A percentile compares a stretch with the other conserved stretches of the same genome.
Conservation (phyloP, 2,797 vertebrate species). For the Euphonia xanthogaster region DNA sequence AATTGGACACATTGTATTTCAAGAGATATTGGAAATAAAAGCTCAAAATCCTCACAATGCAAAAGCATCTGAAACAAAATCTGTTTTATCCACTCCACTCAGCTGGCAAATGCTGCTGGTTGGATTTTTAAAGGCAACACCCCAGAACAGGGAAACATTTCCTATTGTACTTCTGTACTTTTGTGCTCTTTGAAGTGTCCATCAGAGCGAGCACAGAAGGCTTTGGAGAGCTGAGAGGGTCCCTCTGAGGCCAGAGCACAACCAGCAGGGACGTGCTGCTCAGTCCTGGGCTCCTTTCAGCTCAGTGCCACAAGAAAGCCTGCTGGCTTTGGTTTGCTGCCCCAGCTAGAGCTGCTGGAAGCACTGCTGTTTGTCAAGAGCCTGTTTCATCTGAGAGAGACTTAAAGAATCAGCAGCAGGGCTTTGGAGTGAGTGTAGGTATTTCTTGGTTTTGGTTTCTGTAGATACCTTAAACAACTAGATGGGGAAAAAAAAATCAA, state of each 20-base stretch:
- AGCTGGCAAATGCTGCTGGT: neutral
- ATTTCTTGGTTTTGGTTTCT: neutral
- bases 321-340: neutral
- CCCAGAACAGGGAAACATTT: neutral
- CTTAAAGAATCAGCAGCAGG: neutral
- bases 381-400: neutral
- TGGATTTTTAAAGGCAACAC: neutral
- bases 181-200: neutral
- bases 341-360: neutral
- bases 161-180: neutral
- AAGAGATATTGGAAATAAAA: neutral
- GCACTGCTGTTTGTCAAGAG: neutral
- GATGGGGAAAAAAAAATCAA: fast-evolving
- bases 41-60: neutral
- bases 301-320: neutral
- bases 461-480: neutral
- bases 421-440: neutral
- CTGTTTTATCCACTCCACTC: neutral
- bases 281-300: neutral
- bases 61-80: neutral
- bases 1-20: neutral
- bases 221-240: neutral
- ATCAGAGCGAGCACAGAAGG: neutral
- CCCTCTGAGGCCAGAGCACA: neutral
- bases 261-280: neutral